phyloP scores from a whole-genome alignment of 2,888 invertebrate genomes.

The Leucoma salicis region DNA sequence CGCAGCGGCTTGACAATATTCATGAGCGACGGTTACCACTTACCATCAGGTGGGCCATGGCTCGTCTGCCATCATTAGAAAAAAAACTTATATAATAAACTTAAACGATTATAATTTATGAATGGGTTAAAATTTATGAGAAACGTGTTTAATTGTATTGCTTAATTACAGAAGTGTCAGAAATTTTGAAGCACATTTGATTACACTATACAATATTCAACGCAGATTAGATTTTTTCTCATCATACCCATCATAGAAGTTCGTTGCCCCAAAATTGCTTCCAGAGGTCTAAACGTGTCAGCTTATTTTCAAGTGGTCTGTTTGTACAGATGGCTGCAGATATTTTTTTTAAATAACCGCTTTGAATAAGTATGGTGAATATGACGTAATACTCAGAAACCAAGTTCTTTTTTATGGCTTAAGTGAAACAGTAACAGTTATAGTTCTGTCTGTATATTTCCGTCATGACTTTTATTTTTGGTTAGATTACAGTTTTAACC shows the following conservation, averaged over 20 bases:
- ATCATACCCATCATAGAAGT: constrained; percentile 36
- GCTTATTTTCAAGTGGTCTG: constrained; percentile 40
- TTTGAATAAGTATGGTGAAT: constrained; percentile 29
- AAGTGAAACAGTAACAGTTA: background rate
- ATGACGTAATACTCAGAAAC: constrained; percentile 34
- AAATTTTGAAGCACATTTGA: too few relatives aligned
- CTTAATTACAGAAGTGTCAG: too few relatives aligned
- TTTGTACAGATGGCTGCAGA: constrained; percentile 54
- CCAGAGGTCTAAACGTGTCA: constrained; percentile 35
- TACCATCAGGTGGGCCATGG: too few relatives aligned
- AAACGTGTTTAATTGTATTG: too few relatives aligned
- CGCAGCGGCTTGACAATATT: too few relatives aligned
- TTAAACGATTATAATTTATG: too few relatives aligned
- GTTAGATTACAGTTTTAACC: too few relatives aligned
- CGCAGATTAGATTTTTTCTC: constrained; percentile 28
- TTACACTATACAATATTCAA: too few relatives aligned
- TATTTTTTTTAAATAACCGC: constrained; percentile 37
- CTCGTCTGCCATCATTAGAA: too few relatives aligned
- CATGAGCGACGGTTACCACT: too few relatives aligned
- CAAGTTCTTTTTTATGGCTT: background rate
- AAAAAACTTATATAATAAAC: too few relatives aligned
- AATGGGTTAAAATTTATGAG: too few relatives aligned
- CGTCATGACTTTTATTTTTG: background rate
- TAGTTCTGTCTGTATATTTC: background rate
- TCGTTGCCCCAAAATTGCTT: constrained; percentile 50